Conservation (phyloP, 1,140 invertebrate species). For the Chrysopa pallens region DNA sequence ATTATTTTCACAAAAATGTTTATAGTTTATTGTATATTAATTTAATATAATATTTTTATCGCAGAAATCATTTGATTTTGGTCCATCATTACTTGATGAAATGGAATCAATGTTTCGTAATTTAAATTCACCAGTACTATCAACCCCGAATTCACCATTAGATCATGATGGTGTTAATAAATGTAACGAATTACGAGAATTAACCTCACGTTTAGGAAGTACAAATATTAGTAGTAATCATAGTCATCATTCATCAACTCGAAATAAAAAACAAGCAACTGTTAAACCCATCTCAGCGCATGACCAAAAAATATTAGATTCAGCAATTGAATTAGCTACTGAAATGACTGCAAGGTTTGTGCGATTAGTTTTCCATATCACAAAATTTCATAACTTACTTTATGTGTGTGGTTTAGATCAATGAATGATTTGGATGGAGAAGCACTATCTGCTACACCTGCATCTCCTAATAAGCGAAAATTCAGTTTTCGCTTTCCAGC, state of each 20-base stretch:
- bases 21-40: too few relatives aligned
- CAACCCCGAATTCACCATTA: constrained; percentile 26
- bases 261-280: constrained; percentile 59
- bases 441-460: constrained; percentile 49
- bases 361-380: neutral
- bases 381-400: neutral
- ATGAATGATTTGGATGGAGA: constrained; percentile 64
- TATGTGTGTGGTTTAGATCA: constrained; percentile 27
- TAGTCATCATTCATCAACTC: constrained; percentile 18
- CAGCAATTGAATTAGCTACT: constrained; percentile 84
- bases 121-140: constrained; percentile 4
- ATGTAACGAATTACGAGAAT: constrained; percentile 56
- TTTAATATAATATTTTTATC: constrained; percentile 8
- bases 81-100: constrained; percentile 84
- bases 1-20: too few relatives aligned
- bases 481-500: constrained; percentile 72
- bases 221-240: constrained; percentile 16
- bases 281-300: constrained; percentile 90
- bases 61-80: constrained; percentile 72
- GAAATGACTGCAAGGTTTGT: constrained; percentile 63
- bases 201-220: constrained; percentile 28
- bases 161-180: constrained; percentile 48
- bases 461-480: constrained; percentile 64
- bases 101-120: constrained; percentile 82
- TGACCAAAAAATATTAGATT: constrained; percentile 83